phyloP scores from a whole-genome alignment of 2,888 invertebrate species.

The Tridacna crocea region DNA sequence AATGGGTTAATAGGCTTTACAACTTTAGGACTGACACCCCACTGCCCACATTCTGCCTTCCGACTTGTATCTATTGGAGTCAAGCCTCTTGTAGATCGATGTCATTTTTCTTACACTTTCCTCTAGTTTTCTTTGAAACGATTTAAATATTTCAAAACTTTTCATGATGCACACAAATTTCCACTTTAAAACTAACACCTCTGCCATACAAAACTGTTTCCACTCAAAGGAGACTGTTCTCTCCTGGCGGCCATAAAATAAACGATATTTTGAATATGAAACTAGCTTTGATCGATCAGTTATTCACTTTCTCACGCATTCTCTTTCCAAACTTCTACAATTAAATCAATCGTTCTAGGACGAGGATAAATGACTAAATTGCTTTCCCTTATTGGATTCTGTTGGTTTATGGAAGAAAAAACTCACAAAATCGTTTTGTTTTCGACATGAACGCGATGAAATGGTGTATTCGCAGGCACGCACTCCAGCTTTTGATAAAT shows the following conservation, averaged over 20 bases:
- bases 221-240: background rate
- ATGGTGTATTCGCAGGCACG: constrained; percentile 53
- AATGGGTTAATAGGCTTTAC: no score
- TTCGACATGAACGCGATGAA: constrained; percentile 39
- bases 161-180: no score
- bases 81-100: no score
- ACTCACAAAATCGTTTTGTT: constrained; percentile 40
- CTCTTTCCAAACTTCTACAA: constrained; percentile 33
- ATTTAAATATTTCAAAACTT: no score
- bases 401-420: constrained; percentile 34
- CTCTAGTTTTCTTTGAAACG: no score
- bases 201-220: background rate
- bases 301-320: constrained; percentile 39
- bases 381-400: constrained; percentile 38
- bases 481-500: constrained; percentile 55
- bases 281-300: constrained; percentile 32
- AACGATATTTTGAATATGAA: constrained; percentile 15
- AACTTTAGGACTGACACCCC: no score
- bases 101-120: no score
- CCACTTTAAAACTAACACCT: no score
- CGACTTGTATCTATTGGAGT: no score
- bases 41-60: no score
- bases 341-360: constrained; percentile 44
- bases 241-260: background rate
- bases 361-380: constrained; percentile 40